Base-by-base conservation (phyloP, 2,113 vertebrate species). In the Nicator chloris region DNA sequence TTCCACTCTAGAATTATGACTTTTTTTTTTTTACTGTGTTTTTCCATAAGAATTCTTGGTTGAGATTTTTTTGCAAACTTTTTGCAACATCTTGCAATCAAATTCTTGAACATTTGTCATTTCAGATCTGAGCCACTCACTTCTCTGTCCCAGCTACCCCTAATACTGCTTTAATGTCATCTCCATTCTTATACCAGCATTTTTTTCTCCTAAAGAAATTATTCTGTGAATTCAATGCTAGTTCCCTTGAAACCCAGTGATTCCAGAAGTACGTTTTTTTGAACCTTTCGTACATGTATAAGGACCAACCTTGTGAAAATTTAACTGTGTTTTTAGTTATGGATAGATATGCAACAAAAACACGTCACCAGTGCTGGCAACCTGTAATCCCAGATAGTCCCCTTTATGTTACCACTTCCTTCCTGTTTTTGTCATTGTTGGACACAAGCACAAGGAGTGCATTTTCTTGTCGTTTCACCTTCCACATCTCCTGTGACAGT, bases 391-490 rank as follows among this genome's bases (percentile, higher is more conserved):
- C 80, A 82, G 77, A 82, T 64, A 91, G 31, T 47, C 72, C 35
- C 57, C 88, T 84, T 81, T 40, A 24, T 33, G 56, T 83, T 88
- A 68, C 61, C 86, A 78, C 83, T 91, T 96, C 95, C 80, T 94
- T 90, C 69, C 83, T 92, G 53, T n/a, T 91, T 88, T 84, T 82
- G 83, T 84, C 80, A 24, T 78, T 81, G 71, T 70, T 95, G 92
- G 92, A 51, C 56, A 54, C 21, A n/a, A 88, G n/a, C 59, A 56
- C 27, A 68, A 68, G 56, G 49, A 84, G 15, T 1, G 9, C 20
- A 37, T 78, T 93, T 49, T 92, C 69, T 92, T 8, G 6, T 84
- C 4, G 3, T 73, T 57, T 92, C 80, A 88, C 69, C 69, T 89
- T 84, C 77, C 53, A 68, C 56, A 83, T 92, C 39, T 90, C 71